Evolutionary conservation across 2,113 vertebrate genomes (phyloP).

Genomic region (Dasyurus viverrinus): DNA sequence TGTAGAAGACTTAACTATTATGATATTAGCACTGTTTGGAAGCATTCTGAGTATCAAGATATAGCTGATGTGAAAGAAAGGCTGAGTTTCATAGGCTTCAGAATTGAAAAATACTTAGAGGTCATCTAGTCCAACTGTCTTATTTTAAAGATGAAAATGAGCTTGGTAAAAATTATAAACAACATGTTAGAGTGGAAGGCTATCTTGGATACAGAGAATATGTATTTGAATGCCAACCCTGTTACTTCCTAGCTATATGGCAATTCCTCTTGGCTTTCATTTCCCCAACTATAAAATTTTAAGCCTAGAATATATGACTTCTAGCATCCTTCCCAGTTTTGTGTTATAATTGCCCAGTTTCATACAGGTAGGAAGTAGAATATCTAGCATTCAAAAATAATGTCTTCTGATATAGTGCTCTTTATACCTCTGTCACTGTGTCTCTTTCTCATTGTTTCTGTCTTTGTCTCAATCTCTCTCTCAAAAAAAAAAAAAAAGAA

Average conservation of each 20-base stretch:
- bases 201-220: neutral
- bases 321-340: neutral
- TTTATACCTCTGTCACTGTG: neutral
- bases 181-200: neutral
- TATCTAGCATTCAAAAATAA: neutral
- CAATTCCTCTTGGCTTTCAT: neutral
- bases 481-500: too few species aligned
- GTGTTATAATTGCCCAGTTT: neutral
- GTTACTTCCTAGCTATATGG: neutral
- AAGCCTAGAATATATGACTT: neutral
- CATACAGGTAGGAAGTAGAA: neutral
- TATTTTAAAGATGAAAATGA: neutral
- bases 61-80: neutral
- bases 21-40: neutral
- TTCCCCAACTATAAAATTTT: neutral
- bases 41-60: neutral
- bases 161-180: neutral
- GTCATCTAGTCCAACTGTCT: neutral
- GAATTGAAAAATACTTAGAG: neutral
- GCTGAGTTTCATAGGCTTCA: neutral
- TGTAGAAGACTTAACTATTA: neutral
- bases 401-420: neutral
- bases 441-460: too few species aligned
- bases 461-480: too few species aligned
- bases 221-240: neutral